These are phyloP conservation scores for Ganaspis sp. DNA, from an alignment of 1,140 invertebrate genomes.

Conservation along the genomic window DNA sequence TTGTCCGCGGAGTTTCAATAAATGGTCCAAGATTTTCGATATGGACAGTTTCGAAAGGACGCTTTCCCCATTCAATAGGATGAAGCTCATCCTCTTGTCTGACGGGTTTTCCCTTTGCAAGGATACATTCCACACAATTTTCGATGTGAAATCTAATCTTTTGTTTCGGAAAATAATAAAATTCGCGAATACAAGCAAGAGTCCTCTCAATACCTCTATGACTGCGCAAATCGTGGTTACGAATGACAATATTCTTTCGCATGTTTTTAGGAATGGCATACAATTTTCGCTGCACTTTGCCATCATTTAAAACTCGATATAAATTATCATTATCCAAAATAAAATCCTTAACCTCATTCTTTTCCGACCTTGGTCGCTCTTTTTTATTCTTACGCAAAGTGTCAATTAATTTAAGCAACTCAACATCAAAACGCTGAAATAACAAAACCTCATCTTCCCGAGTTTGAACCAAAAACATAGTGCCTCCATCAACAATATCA, in stretches of 20 bases:
- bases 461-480: no score
- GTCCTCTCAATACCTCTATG: neutral
- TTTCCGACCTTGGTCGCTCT: neutral
- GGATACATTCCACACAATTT: conserved; percentile 25
- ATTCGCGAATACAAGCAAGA: neutral
- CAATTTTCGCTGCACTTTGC: no score
- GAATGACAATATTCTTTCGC: neutral
- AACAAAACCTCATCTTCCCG: no score
- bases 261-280: no score
- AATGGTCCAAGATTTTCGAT: neutral
- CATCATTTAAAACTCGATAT: no score
- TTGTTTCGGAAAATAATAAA: neutral
- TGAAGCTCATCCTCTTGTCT: neutral
- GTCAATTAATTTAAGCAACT: neutral
- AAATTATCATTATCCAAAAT: neutral
- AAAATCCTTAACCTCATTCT: neutral
- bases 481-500: no score
- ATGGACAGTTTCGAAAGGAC: neutral
- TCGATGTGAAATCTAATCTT: neutral
- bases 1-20: neutral
- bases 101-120: neutral
- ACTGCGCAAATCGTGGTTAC: neutral
- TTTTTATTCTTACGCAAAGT: neutral
- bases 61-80: neutral
- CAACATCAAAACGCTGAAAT: no score